phyloP scores from a whole-genome alignment of 2,888 invertebrate genomes.

The Hydropsyche betteni region DNA sequence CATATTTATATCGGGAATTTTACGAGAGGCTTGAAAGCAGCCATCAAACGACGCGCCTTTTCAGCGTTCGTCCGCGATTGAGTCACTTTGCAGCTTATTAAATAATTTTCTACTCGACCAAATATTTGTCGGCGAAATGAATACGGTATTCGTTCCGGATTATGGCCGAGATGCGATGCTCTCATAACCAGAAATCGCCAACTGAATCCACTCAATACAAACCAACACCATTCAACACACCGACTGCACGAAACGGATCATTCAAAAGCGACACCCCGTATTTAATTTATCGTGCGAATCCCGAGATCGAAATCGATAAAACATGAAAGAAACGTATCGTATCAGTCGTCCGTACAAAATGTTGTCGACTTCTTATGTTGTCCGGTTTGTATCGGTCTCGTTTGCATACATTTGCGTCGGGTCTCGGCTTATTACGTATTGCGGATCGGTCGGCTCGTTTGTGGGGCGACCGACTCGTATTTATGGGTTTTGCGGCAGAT shows the following conservation, averaged over 20 bases:
- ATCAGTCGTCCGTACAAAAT: neutral
- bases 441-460: conserved; percentile 38
- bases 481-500: conserved; percentile 43
- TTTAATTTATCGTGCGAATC: neutral
- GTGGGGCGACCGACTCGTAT: conserved; percentile 39
- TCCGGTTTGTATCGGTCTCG: conserved; percentile 11
- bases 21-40: too few relatives aligned
- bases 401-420: conserved; percentile 27
- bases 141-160: conserved; percentile 33
- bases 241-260: neutral
- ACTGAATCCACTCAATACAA: neutral
- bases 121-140: conserved; percentile 35
- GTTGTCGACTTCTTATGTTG: conserved; percentile 11
- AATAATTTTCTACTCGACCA: conserved; percentile 35
- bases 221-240: neutral
- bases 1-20: too few relatives aligned
- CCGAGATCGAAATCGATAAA: too few relatives aligned
- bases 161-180: conserved; percentile 27
- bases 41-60: neutral
- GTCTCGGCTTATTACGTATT: conserved; percentile 35
- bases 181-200: neutral
- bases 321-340: too few relatives aligned
- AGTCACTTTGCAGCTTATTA: conserved; percentile 41
- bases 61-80: conserved; percentile 3
- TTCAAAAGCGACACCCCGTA: neutral